Percentiles rank a stretch among this genome's conserved stretches.
phyloP scores from a whole-genome alignment of 2,797 vertebrate species.

The Strix occidentalis region DNA sequence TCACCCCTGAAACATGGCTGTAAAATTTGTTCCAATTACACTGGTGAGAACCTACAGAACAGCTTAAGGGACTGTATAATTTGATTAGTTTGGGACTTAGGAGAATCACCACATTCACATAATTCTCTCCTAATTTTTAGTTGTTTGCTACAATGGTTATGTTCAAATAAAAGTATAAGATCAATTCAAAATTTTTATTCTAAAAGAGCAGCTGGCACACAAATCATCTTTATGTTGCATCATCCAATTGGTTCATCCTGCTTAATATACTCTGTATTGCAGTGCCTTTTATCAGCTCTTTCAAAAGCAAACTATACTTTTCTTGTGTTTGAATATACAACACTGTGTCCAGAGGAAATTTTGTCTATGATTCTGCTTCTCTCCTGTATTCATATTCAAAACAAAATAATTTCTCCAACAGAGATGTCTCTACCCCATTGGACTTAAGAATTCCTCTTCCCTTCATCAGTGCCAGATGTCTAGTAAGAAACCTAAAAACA shows the following conservation, averaged over 20 bases:
- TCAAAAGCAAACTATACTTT: not conserved
- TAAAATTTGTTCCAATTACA: not conserved
- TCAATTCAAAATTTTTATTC: not conserved
- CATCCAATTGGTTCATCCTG: not conserved
- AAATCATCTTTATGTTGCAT: not conserved
- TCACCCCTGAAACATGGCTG: not conserved
- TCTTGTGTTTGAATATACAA: not conserved
- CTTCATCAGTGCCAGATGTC: not conserved
- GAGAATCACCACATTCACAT: not conserved
- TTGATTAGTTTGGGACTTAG: not conserved
- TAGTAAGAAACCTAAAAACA: not conserved
- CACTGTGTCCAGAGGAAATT: not conserved
- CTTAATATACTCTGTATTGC: not conserved
- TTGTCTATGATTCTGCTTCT: not conserved
- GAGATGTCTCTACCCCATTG: not conserved
- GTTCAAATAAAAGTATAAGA: not conserved
- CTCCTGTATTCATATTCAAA: not conserved
- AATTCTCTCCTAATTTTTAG: not conserved
- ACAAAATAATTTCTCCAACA: not conserved
- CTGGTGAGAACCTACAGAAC: not conserved
- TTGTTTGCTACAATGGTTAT: not conserved
- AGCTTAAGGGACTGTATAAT: not conserved
- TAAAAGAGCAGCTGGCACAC: not conserved
- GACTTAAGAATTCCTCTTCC: not conserved
- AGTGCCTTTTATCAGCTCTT: not conserved